Evolutionary conservation across 2,797 vertebrate species (phyloP).

Genomic region (Myotis myotis): DNA sequence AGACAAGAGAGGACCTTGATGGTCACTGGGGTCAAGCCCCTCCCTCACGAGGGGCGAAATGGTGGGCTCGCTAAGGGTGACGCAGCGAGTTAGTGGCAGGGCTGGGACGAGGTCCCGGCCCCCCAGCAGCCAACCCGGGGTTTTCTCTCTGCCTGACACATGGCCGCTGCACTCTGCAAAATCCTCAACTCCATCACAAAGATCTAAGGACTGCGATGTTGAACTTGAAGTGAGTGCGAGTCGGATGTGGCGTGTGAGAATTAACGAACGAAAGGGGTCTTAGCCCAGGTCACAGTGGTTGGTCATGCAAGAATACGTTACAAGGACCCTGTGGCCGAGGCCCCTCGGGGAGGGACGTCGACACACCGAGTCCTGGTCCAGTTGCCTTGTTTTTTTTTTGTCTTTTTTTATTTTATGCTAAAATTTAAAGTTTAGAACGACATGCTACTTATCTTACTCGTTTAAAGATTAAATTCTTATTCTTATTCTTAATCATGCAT

Average conservation of each 20-base stretch:
- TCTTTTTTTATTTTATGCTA: slow-evolving; percentile 63
- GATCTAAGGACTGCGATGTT: slow-evolving; percentile 1
- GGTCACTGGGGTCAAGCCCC: background rate
- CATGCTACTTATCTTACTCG: slow-evolving; percentile 62
- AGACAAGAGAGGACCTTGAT: slow-evolving; percentile 54
- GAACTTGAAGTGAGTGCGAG: slow-evolving; percentile 49
- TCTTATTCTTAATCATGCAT: slow-evolving; percentile 71
- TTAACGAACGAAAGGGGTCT: slow-evolving; percentile 52
- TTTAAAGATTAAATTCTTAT: slow-evolving; percentile 61
- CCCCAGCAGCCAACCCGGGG: slow-evolving; percentile 52
- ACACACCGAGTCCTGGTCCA: slow-evolving; percentile 40
- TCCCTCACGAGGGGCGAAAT: background rate
- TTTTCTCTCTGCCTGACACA: slow-evolving; percentile 44
- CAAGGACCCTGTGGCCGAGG: slow-evolving; percentile 43
- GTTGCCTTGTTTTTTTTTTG: slow-evolving; percentile 72
- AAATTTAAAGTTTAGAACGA: slow-evolving; percentile 61
- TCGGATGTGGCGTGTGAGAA: slow-evolving; percentile 51
- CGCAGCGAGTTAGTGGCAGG: slow-evolving; percentile 59
- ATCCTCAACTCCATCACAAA: background rate
- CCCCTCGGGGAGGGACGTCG: slow-evolving; percentile 12
- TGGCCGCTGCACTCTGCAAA: slow-evolving; percentile 61
- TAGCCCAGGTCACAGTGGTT: slow-evolving; percentile 67
- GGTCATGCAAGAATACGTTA: slow-evolving; percentile 28
- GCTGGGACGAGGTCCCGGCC: background rate
- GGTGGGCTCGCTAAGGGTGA: slow-evolving; percentile 64